phyloP scores from a whole-genome alignment of 2,113 vertebrate species.

The Dicaeum eximium region DNA sequence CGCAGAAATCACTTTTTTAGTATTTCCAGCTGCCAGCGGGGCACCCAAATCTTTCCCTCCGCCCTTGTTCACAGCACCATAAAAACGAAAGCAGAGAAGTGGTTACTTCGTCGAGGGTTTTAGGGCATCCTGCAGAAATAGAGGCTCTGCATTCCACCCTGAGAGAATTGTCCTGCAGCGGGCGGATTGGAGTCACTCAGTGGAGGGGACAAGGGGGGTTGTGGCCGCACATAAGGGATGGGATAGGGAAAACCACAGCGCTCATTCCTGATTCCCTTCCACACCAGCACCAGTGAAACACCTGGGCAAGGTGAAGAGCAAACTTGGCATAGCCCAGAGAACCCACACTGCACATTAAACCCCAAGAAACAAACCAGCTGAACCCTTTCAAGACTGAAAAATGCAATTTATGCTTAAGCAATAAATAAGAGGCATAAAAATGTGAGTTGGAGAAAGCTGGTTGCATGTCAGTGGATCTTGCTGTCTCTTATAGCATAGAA shows the following conservation, averaged over 20 bases:
- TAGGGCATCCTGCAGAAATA: accelerated
- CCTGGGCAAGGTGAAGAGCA: not conserved
- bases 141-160: accelerated
- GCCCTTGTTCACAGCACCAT: accelerated
- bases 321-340: accelerated
- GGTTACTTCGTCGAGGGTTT: accelerated
- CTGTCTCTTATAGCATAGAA: not conserved
- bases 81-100: accelerated
- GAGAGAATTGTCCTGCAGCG: accelerated
- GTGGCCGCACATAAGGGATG: accelerated
- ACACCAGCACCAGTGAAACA: not conserved
- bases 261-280: accelerated
- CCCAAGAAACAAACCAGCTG: not conserved
- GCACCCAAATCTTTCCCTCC: no score
- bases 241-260: accelerated
- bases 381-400: not conserved
- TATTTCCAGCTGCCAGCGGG: accelerated
- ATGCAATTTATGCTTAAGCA: not conserved
- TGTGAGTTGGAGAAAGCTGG: not conserved
- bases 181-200: accelerated
- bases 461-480: not conserved
- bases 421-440: not conserved
- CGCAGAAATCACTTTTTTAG: accelerated
- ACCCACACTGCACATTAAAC: accelerated
- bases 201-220: accelerated